Base-by-base conservation (phyloP, 2,113 vertebrate genomes). In the Sakesphorus luctuosus region DNA sequence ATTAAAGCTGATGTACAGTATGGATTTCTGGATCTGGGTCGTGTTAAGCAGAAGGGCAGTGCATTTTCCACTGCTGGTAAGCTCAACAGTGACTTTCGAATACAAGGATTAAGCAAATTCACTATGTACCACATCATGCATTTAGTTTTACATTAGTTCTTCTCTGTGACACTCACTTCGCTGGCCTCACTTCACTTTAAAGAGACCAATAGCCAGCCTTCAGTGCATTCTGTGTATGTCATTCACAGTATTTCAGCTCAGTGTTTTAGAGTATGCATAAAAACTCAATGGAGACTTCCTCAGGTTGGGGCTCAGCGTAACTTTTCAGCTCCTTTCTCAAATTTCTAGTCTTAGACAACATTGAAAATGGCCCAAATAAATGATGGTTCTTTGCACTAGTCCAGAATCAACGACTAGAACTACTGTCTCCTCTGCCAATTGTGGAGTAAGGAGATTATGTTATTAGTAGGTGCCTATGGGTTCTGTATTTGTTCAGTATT, bases 21-120 rank as follows among this genome's bases (percentile, higher is more conserved):
- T 93, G 87, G 67, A 91, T 95, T 95, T 96, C 91, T 91, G 92
- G 84, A 97, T 96, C 90, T 96, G 84, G 84, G 67, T 90, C 6
- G 1, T 56, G n/a, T 56, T 85, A 58, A 92, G 78, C 44, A 82
- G 43, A 67, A 84, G 43, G 31, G 58, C 13, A 43, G 35, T 3
- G 4, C 65, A 78, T 96, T 96, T 96, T 77, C 66, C 65, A 65
- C 38, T 73, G 61, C 49, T 84, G 68, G 19, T 65, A 74, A 94
- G 50, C 92, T 96, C 93, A 97, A n/a, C 80, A 59, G 52, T 72
- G 69, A 76, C 68, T 95, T 86, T 84, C 9, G 28, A 93, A 91
- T 84, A 86, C 23, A 63, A 49, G 40, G 75, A 94, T 97, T 94
- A 92, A 84, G 29, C 65, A 52, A 74, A 81, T n/a, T 59, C 58